A percentile compares a stretch with the other conserved stretches of the same genome.
Conservation (phyloP, 2,113 vertebrate genomes). For the Camelus dromedarius region DNA sequence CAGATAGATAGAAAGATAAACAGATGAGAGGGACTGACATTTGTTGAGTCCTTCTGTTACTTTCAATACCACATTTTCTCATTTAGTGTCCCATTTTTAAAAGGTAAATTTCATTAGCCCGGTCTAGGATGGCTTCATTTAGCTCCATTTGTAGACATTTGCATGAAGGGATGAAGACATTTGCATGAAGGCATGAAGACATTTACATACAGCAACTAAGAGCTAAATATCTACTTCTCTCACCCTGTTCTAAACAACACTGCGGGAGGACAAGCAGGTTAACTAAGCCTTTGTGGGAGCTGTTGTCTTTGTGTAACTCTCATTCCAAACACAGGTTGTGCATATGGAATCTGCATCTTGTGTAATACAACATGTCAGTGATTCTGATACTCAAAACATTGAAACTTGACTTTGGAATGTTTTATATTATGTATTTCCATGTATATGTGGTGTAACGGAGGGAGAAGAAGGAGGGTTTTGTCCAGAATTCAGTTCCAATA, state of each 20-base stretch:
- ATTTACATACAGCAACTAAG: not conserved
- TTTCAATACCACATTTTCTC: not conserved
- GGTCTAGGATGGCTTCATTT: not conserved
- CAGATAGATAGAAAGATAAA: not conserved
- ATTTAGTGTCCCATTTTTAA: not conserved
- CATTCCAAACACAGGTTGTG: not conserved
- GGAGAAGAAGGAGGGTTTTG: not conserved
- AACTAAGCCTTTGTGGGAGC: not conserved
- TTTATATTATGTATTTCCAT: slow-evolving; percentile 16
- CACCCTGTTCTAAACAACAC: not conserved
- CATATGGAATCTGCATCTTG: not conserved
- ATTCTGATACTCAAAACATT: slow-evolving; percentile 15
- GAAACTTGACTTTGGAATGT: slow-evolving; percentile 32
- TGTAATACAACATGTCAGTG: not conserved
- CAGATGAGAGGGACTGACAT: not conserved
- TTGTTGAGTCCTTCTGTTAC: not conserved
- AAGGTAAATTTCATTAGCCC: not conserved
- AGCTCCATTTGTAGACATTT: not conserved
- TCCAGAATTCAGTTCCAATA: not conserved
- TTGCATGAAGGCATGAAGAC: not conserved
- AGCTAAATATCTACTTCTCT: not conserved
- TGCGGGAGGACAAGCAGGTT: not conserved
- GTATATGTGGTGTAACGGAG: not conserved
- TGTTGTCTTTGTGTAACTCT: not conserved
- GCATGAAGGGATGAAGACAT: not conserved